Percentiles rank a stretch among this genome's conserved stretches.
Conservation (phyloP, 2,888 invertebrate species). For the Anorthoa munda region DNA sequence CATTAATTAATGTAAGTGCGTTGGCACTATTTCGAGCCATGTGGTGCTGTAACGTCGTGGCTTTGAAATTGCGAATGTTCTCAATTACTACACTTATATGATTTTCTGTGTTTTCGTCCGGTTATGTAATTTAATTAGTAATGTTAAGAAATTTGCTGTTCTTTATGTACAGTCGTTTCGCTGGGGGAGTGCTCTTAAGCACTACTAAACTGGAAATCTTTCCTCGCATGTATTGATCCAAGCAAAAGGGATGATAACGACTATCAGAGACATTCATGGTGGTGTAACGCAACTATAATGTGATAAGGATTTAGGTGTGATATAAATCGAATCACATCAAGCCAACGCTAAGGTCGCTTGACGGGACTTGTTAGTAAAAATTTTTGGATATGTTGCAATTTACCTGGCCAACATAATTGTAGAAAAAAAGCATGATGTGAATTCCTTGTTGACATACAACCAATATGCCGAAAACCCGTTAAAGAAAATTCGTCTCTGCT, state of each 20-base stretch:
- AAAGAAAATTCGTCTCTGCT: not conserved
- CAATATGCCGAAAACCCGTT: not conserved
- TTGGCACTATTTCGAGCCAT: constrained; percentile 54
- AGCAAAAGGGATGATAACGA: not conserved
- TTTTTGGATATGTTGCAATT: not conserved
- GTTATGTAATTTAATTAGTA: constrained; percentile 32
- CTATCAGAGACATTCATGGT: too few species aligned
- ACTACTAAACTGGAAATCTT: not conserved
- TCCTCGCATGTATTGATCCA: constrained; percentile 8
- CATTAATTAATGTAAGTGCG: constrained; percentile 60
- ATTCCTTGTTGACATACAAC: not conserved
- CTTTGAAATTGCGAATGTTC: constrained; percentile 36
- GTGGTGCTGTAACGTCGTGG: constrained; percentile 32
- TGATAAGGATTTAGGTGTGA: too few species aligned
- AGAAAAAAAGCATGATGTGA: not conserved
- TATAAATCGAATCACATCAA: too few species aligned
- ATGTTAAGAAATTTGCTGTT: constrained; percentile 25
- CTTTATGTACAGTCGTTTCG: constrained; percentile 9
- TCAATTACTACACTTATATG: constrained; percentile 26
- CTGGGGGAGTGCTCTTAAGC: constrained; percentile 3
- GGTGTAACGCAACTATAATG: too few species aligned
- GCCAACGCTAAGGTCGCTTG: too few species aligned
- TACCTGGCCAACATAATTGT: not conserved
- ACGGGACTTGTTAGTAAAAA: not conserved
- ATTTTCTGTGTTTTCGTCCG: constrained; percentile 17